Conservation (phyloP, 2,888 invertebrate species). For the Selenia dentaria region DNA sequence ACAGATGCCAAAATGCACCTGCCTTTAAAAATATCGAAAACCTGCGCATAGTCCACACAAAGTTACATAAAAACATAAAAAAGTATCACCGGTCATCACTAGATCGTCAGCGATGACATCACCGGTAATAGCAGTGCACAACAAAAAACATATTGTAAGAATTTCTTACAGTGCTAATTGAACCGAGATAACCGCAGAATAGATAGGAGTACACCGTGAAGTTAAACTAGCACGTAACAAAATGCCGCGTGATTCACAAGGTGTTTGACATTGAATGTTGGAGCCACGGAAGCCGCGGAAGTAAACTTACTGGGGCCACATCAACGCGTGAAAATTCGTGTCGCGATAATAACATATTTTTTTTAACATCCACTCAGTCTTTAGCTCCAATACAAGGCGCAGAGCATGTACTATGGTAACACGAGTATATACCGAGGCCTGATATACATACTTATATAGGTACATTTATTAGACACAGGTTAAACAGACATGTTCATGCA, state of each 20-base stretch:
- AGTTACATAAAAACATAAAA: constrained; percentile 7
- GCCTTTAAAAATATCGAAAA: constrained; percentile 4
- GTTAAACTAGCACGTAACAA: constrained; percentile 20
- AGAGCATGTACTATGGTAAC: no score
- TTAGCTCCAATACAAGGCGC: no score
- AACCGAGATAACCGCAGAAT: constrained; percentile 36
- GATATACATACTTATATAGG: no score
- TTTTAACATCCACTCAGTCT: no score
- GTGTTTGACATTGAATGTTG: constrained; percentile 49
- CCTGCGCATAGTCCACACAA: background rate
- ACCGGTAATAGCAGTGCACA: constrained; percentile 45
- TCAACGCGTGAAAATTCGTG: no score
- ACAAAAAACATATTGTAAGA: constrained; percentile 44
- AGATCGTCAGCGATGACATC: constrained; percentile 55
- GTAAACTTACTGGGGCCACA: no score
- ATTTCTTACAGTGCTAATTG: constrained; percentile 50
- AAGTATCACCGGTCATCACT: constrained; percentile 24
- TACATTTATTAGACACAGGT: no score
- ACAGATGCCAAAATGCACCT: constrained; percentile 14
- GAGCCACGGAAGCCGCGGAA: constrained; percentile 34
- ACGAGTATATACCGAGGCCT: no score
- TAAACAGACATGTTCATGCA: no score
- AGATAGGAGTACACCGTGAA: constrained; percentile 29
- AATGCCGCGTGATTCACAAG: constrained; percentile 39
- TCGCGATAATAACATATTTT: no score